Evolutionary conservation across 2,797 vertebrate species (phyloP), one percentile per base, ranked within the genome.

Genomic region (Acanthiza pusilla): DNA sequence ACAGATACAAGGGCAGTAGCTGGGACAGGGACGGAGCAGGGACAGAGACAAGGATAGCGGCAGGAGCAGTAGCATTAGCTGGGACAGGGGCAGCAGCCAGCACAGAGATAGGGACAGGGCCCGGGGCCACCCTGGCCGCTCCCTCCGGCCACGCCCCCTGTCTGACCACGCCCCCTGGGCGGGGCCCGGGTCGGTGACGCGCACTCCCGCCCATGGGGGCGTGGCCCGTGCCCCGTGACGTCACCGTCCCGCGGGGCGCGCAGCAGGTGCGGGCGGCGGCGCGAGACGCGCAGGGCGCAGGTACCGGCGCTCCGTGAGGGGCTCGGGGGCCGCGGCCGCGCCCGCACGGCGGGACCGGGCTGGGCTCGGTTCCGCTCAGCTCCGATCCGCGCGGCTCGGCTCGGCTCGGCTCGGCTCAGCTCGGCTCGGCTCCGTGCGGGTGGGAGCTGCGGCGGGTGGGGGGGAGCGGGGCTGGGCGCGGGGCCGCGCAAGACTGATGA

Each of bases 131-230:
- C 16, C 38, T 0, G 2, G 0, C 5, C 29, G 0, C 40, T 1
- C 40, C 29, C 43, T 14, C 4, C 0, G 17, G 11, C 20, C 84
- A 34, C 84, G 57, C 42, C 50, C 29, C 26, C 8, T 0, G 0
- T 0, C 0, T 9, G 6, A 0, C 0, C 73, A 18, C 73, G 48
- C 84, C 51, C 20, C 4, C 0, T 9, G 26, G 74, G 58, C 32
- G 43, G 16, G n/a, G 7, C 4, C 13, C 0, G 1, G 0, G 0
- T 0, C 5, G 0, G 7, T 36, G 36, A 57, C 58, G 66, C 12
- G 0, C 0, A 2, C 11, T 9, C 4, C 50, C 36, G 8, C 4
- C 3, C 15, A 9, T 3, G 8, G 27, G 43, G 76, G 67, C 45
- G 76, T 51, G 85, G 45, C 2, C 16, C 9, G 30, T 21, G 10